Conservation (phyloP, 92 coral and sea anemone species). For the Chrysogorgia sp. region DNA sequence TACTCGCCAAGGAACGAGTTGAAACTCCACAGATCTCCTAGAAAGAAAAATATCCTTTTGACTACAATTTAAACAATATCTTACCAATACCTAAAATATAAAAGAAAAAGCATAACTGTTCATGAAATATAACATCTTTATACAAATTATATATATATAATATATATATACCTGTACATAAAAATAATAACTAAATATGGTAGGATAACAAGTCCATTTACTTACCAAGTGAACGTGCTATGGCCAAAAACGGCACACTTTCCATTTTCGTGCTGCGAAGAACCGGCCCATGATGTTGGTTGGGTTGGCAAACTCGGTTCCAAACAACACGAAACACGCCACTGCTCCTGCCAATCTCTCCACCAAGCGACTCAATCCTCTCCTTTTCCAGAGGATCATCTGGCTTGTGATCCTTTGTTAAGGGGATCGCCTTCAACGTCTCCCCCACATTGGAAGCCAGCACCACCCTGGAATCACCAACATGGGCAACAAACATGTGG, state of each 20-base stretch:
- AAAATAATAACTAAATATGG: too few species aligned
- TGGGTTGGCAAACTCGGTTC: slow-evolving; percentile 79
- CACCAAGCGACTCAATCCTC: slow-evolving; percentile 90
- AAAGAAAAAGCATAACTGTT: background rate
- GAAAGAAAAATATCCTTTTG: slow-evolving; percentile 8
- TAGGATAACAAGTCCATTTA: too few species aligned
- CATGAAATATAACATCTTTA: too few species aligned
- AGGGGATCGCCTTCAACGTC: slow-evolving; percentile 69
- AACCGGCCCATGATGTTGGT: slow-evolving; percentile 86
- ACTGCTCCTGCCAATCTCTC: slow-evolving; percentile 80
- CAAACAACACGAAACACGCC: slow-evolving; percentile 96
- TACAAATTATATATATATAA: too few species aligned
- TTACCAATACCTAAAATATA: background rate
- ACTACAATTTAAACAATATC: background rate
- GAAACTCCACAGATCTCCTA: slow-evolving; percentile 96
- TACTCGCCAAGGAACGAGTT: slow-evolving; percentile 87
- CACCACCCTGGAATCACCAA: slow-evolving; percentile 93
- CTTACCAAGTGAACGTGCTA: slow-evolving; percentile 93
- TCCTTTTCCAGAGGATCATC: slow-evolving; percentile 82
- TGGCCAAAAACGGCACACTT: slow-evolving; percentile 89
- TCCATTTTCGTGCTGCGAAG: slow-evolving; percentile 90
- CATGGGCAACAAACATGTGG: slow-evolving; percentile 92
- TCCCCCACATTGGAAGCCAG: slow-evolving; percentile 64
- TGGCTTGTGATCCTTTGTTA: slow-evolving; percentile 94
- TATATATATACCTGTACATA: too few species aligned